Base-by-base conservation (phyloP, 2,113 vertebrate species). In the Gymnocephalus cernua region DNA sequence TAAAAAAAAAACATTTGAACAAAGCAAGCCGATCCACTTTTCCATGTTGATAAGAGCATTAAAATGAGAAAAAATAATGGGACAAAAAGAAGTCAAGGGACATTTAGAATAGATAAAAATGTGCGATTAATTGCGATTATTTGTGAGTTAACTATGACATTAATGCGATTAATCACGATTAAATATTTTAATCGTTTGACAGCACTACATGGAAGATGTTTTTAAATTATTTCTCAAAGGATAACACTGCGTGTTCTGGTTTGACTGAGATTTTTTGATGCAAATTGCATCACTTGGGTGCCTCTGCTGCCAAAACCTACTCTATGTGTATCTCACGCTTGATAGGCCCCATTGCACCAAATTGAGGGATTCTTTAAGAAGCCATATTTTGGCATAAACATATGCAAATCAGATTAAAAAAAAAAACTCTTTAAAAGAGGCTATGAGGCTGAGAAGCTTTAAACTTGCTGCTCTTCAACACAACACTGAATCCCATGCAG, bases 341-440 rank as follows among this genome's bases (percentile, higher is more conserved):
- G 5, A 57, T 65, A n/a, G 7, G 6, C 15, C 50, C 51, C 44
- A 67, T 7, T 74, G 47, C 44, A 82, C 38, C 51, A 66, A 70
- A 83, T 61, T 41, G 12, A 5, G 4, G 32, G 4, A 44, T 61
- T 62, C 18, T 62, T 29, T 16, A 14, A 74, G 15, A 62, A 38
- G n/a, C 50, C 35, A 77, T 77, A 57, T 83, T 61, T 56, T 63
- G 29, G 35, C 12, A 69, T 25, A 53, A 83, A 69, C 29, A 72
- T 54, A 57, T 82, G 58, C 44, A 82, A 75, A 85, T 67, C 45
- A 23, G 29, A 56, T 27, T 16, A 2, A 0, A 18, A 35, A 21
- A 68, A 19, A 27, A 64, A 65, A 47, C 0, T 47, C 12, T 32
- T 29, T 8, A 47, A 84, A 82, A 57, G 18, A 56, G 69, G 53